Evolutionary conservation across 2,797 vertebrate species (phyloP).

Genomic region (Rhinogobio ventralis): DNA sequence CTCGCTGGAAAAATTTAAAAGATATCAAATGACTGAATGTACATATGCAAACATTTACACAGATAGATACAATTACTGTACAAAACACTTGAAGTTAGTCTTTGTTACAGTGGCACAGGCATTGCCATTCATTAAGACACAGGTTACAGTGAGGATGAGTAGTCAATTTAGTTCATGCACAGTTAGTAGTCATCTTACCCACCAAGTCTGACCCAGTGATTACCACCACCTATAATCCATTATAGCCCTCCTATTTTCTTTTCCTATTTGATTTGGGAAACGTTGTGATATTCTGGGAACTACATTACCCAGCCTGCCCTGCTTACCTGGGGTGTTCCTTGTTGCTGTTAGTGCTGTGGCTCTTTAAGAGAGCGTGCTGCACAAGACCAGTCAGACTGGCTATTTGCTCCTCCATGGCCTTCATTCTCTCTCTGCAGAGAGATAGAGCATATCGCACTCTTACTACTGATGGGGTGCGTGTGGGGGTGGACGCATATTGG

Average conservation of each 20-base stretch:
- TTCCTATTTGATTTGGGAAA: slow-evolving; percentile 31
- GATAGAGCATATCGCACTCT: slow-evolving; percentile 77
- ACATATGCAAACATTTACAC: neutral
- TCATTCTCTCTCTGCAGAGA: slow-evolving; percentile 99
- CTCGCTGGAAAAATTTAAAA: slow-evolving; percentile 79
- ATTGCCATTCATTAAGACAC: neutral
- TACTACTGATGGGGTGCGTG: slow-evolving; percentile 56
- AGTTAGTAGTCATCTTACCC: slow-evolving; percentile 43
- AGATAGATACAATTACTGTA: neutral
- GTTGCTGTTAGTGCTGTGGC: slow-evolving; percentile 92
- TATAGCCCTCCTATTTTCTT: neutral
- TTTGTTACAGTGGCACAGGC: slow-evolving; percentile 12
- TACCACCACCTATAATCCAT: slow-evolving; percentile 23
- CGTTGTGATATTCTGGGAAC: slow-evolving; percentile 36
- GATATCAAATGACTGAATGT: slow-evolving; percentile 19
- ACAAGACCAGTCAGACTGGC: slow-evolving; percentile 99
- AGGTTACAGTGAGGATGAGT: slow-evolving; percentile 30
- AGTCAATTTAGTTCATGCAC: slow-evolving; percentile 50
- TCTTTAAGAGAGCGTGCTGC: slow-evolving; percentile 98
- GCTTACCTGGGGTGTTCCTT: slow-evolving; percentile 94
- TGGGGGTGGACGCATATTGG: slow-evolving; percentile 5
- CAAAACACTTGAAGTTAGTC: slow-evolving; percentile 24
- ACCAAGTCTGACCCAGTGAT: neutral
- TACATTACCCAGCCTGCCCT: slow-evolving; percentile 60
- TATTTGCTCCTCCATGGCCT: slow-evolving; percentile 99